phyloP scores from a whole-genome alignment of 2,888 invertebrate genomes.

The Schizotus pectinicornis region DNA sequence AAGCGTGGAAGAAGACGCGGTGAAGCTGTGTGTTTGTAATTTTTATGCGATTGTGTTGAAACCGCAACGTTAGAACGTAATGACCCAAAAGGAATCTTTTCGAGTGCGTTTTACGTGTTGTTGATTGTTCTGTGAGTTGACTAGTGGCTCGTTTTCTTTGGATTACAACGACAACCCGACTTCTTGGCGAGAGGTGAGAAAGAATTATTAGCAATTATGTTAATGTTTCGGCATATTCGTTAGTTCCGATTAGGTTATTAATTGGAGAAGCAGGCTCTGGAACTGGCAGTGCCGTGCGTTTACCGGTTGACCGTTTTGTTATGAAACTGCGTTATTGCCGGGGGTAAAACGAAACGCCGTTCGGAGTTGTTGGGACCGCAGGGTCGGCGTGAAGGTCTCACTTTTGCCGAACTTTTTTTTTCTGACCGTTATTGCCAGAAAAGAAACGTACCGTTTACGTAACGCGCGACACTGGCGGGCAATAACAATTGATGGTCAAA shows the following conservation, averaged over 20 bases:
- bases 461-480: conserved; percentile 8
- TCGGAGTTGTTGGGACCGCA: not conserved
- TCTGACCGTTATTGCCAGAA: too few species aligned
- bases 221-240: not conserved
- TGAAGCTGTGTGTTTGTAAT: conserved; percentile 19
- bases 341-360: not conserved
- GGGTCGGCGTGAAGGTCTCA: not conserved
- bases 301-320: too few species aligned
- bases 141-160: conserved; percentile 1
- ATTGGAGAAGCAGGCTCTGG: not conserved
- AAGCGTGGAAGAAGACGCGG: conserved; percentile 27
- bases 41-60: conserved; percentile 21
- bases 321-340: too few species aligned
- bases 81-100: conserved; percentile 5
- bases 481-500: conserved; percentile 15
- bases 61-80: not conserved
- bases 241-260: too few species aligned
- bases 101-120: conserved; percentile 8
- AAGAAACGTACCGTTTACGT: conserved; percentile 1
- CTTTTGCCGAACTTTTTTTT: too few species aligned
- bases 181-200: conserved; percentile 8
- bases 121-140: not conserved
- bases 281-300: too few species aligned
- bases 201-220: not conserved
- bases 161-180: conserved; percentile 15